phyloP scores from a whole-genome alignment of 2,113 vertebrate genomes.

The Gymnogyps californianus region DNA sequence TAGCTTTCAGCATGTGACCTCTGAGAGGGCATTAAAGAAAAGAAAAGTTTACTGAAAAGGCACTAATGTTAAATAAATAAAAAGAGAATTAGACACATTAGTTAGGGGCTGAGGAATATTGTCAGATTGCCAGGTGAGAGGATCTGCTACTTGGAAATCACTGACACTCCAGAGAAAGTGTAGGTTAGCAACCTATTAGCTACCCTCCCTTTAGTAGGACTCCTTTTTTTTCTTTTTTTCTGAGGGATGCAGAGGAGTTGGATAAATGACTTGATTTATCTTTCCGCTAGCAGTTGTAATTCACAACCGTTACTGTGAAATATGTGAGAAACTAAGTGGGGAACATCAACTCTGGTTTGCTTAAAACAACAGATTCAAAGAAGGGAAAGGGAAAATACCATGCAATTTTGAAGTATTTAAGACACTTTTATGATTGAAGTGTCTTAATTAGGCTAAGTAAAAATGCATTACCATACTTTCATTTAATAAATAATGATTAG shows the following conservation, averaged over 20 bases:
- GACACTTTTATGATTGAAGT: not conserved
- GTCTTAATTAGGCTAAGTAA: constrained; percentile 27
- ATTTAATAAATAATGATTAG: constrained; percentile 25
- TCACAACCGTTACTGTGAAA: not conserved
- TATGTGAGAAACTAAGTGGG: not conserved
- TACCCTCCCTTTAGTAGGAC: not conserved
- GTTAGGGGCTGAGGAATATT: not conserved
- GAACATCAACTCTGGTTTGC: not conserved
- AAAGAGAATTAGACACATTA: not conserved
- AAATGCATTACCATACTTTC: constrained; percentile 14
- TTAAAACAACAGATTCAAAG: not conserved
- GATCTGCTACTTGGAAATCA: not conserved
- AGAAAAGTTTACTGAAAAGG: not conserved
- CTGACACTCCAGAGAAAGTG: not conserved
- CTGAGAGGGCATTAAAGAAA: not conserved
- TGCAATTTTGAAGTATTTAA: not conserved
- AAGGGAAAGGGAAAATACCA: not conserved
- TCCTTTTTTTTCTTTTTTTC: not conserved
- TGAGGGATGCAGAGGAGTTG: not conserved
- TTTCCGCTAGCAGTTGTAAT: not conserved
- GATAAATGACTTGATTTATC: not conserved
- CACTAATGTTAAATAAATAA: not conserved
- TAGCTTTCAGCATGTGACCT: not conserved
- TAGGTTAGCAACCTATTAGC: not conserved
- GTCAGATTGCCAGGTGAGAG: not conserved